Conservation (phyloP, 1,140 invertebrate species). For the Coptotermes formosanus region DNA sequence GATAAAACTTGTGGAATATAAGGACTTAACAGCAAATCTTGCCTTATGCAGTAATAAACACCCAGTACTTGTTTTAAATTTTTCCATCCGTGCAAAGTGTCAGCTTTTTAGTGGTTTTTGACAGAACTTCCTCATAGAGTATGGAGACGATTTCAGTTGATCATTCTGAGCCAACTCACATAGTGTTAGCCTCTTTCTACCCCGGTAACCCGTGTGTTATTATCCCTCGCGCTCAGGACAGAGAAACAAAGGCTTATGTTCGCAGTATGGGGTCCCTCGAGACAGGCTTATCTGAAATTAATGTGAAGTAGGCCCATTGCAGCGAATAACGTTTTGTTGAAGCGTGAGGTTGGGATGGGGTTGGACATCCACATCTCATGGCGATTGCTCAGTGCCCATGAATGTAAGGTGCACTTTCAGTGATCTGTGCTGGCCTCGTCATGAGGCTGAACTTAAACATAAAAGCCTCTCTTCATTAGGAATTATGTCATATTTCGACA, state of each 20-base stretch:
- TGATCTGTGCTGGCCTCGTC: background rate
- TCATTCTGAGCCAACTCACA: background rate
- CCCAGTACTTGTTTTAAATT: too few relatives aligned
- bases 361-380: background rate
- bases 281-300: slow-evolving; percentile 29
- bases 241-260: slow-evolving; percentile 26
- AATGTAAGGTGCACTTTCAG: background rate
- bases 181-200: background rate
- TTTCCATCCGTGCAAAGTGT: too few relatives aligned
- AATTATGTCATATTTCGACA: background rate
- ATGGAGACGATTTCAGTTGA: background rate
- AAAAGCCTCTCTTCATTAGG: background rate
- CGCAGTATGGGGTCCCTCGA: slow-evolving; percentile 3
- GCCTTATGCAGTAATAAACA: too few relatives aligned
- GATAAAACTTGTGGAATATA: too few relatives aligned
- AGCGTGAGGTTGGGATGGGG: background rate
- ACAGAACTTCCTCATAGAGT: background rate
- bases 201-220: background rate
- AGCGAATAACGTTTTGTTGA: background rate
- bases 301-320: slow-evolving; percentile 21
- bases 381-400: background rate
- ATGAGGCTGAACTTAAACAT: background rate
- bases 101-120: background rate
- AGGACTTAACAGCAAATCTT: too few relatives aligned
- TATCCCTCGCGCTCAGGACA: background rate